Evolutionary conservation across 2,888 invertebrate genomes (phyloP), one percentile per base, ranked within the genome.

Genomic region (Boloria selene): DNA sequence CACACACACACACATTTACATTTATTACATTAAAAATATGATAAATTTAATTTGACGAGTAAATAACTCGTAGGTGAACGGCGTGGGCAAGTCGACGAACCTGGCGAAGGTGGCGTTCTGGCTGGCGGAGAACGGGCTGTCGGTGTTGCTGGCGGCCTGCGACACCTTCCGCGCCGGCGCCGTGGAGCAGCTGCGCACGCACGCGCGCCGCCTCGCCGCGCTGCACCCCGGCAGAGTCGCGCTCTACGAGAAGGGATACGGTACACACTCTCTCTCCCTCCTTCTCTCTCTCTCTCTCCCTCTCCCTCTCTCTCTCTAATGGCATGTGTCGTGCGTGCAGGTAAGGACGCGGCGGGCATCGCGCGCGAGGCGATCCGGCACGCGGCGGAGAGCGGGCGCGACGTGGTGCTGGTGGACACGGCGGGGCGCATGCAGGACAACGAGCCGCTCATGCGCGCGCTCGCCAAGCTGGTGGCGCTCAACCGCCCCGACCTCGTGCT

Each of bases 341-440:
- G 97, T n/a, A 99, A 99, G 86, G 99, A 99, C 93, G 98, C 99
- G 0, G 99, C 99, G 13, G 98, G 98, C 16, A 98, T 99, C 75
- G 99, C 99, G 0, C 96, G 97, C 96, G 98, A 99, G 84, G 99
- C 99, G 0, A 98, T 99, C 72, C 95, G 96, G 64, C 96, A 93
- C 87, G 98, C 99, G 0, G 93, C 94, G 61, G 98, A 98, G 77
- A 93, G 94, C 0, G 94, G 93, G 63, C 94, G 97, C 64, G 98
- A 99, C 90, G 95, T 99, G 13, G 99, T 99, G 0, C 92, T 99
- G n/a, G 95, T 99, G 17, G 99, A 99, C 87, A 99, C 99, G 0
- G 99, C 99, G 47, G 99, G 99, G n/a, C 94, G 99, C 68, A 99
- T 99, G 99, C 99, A 99, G 72, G 99, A 99, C 91, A 99, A 99